Evolutionary conservation across 30 jellyfish, hydroid and myxozoan species (phyloP).

Genomic region (Aurelia sp.): DNA sequence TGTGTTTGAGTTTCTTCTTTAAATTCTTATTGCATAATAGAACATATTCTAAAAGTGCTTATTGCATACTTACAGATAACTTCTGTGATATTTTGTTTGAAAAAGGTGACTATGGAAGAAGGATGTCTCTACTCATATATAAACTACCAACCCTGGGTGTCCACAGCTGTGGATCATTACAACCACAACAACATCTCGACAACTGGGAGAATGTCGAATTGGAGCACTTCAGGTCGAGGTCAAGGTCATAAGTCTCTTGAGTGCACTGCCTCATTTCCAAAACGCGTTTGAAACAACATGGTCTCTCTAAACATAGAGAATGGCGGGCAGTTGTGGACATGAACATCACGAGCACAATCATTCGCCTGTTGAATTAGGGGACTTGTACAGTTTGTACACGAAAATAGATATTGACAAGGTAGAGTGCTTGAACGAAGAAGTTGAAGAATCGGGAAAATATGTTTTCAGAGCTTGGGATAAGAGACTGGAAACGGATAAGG

Average conservation of each 20-base stretch:
- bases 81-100: too few species aligned
- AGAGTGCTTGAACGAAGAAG: slow-evolving; percentile 82
- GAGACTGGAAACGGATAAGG: slow-evolving; percentile 81
- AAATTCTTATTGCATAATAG: too few species aligned
- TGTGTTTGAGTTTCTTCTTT: too few species aligned
- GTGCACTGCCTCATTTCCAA: slow-evolving; percentile 12
- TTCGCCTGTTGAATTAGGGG: slow-evolving; percentile 55
- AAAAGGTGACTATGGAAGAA: too few species aligned
- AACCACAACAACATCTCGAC: too few species aligned
- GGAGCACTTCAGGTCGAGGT: too few species aligned
- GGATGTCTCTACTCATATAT: too few species aligned
- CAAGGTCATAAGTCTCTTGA: background rate
- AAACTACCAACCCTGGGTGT: too few species aligned
- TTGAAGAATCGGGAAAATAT: slow-evolving; percentile 77
- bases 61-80: too few species aligned
- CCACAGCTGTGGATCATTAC: too few species aligned
- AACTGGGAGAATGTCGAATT: too few species aligned
- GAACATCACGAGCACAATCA: slow-evolving; percentile 65
- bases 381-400: slow-evolving; percentile 72
- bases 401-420: slow-evolving; percentile 79
- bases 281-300: slow-evolving; percentile 22
- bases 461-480: slow-evolving; percentile 92
- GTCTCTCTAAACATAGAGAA: background rate
- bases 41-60: too few species aligned
- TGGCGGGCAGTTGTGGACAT: slow-evolving; percentile 92